These are phyloP conservation scores for Oryctolagus cuniculus DNA, from an alignment of 2,113 vertebrate species.

Conservation along the genomic window DNA sequence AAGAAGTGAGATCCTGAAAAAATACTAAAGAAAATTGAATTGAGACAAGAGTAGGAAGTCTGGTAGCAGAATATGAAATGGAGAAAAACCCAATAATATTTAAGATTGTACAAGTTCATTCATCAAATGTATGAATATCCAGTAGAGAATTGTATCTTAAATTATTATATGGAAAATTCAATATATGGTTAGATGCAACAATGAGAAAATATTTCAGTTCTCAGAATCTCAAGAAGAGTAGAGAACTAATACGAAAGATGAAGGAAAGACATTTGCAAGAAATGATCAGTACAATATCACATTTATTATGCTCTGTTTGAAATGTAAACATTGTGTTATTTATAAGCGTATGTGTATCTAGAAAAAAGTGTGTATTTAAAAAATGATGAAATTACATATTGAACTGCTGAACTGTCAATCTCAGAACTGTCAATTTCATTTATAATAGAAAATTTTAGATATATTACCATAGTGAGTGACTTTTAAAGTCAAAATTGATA, in stretches of 20 bases:
- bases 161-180: not conserved
- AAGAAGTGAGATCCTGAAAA: not conserved
- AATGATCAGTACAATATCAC: not conserved
- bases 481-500: constrained; percentile 24
- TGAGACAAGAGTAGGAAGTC: not conserved
- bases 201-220: not conserved
- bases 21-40: not conserved
- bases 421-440: not conserved
- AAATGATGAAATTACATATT: not conserved
- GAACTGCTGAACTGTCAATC: not conserved
- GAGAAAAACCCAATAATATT: not conserved
- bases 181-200: not conserved
- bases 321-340: not conserved
- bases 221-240: not conserved
- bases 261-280: not conserved
- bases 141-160: not conserved
- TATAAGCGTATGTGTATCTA: not conserved
- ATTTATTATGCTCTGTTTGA: constrained; percentile 5
- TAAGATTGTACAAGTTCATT: not conserved
- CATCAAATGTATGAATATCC: not conserved
- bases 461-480: not conserved
- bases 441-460: constrained; percentile 14
- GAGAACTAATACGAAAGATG: not conserved
- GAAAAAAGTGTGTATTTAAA: not conserved
- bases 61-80: not conserved